Conservation (phyloP, 2,888 invertebrate species). For the Polydrusus cervinus region DNA sequence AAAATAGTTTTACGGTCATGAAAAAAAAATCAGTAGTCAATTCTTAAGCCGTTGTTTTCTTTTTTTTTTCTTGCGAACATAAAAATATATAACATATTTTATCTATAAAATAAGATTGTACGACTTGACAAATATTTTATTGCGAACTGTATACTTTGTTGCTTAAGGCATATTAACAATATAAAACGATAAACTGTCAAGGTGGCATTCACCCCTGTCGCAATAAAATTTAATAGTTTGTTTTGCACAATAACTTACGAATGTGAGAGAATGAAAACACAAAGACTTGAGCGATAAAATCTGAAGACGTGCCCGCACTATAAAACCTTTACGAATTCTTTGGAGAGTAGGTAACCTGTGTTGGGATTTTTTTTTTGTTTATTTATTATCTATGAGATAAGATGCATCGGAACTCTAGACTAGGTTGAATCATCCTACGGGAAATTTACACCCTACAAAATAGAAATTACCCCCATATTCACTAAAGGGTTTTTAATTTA, state of each 20-base stretch:
- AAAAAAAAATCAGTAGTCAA: too few species aligned
- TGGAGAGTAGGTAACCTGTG: conserved; percentile 30
- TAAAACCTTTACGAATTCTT: conserved; percentile 41
- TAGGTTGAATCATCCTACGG: neutral
- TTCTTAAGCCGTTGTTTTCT: neutral
- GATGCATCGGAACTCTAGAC: neutral
- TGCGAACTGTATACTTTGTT: neutral
- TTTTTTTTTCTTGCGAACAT: too few species aligned
- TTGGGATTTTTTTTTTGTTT: neutral
- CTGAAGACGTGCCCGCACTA: conserved; percentile 43
- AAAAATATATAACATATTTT: too few species aligned
- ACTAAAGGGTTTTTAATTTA: too few species aligned
- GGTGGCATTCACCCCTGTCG: conserved; percentile 35
- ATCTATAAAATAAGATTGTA: neutral
- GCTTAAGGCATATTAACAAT: conserved; percentile 2
- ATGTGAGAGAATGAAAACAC: conserved; percentile 45
- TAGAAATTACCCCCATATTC: too few species aligned
- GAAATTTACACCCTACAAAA: neutral
- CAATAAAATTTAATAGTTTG: conserved; percentile 42
- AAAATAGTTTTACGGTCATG: too few species aligned
- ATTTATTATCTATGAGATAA: neutral
- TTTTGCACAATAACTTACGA: conserved; percentile 43
- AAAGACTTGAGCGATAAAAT: conserved; percentile 32
- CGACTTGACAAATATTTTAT: neutral
- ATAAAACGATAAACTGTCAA: conserved; percentile 35